phyloP scores from a whole-genome alignment of 2,113 vertebrate species.

The Rhagologus leucostigma region DNA sequence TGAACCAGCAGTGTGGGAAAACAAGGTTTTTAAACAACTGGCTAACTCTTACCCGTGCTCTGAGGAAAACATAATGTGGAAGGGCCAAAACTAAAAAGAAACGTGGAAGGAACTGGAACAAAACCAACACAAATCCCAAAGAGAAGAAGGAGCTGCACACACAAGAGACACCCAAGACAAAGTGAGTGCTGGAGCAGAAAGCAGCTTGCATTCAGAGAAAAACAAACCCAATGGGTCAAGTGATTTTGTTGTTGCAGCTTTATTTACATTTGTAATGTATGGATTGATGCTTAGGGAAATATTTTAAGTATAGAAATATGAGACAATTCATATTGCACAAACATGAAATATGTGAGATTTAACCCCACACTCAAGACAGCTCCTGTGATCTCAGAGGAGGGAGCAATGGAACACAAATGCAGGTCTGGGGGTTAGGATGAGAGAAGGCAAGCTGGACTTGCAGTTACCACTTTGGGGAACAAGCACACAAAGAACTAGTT shows the following conservation, averaged over 20 bases:
- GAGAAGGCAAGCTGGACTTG: not conserved
- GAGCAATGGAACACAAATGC: conserved; percentile 14
- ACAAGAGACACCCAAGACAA: not conserved
- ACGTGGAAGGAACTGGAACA: not conserved
- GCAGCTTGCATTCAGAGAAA: conserved; percentile 40
- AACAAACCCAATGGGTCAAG: conserved; percentile 58
- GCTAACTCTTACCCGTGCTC: not conserved
- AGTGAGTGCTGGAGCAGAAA: conserved; percentile 15
- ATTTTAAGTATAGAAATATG: conserved; percentile 12
- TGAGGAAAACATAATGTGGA: not conserved
- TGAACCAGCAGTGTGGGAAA: not conserved
- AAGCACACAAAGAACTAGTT: not conserved
- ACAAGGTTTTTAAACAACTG: not conserved
- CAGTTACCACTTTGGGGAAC: not conserved
- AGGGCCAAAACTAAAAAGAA: not conserved
- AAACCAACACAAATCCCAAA: conserved; percentile 24
- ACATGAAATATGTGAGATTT: conserved; percentile 10
- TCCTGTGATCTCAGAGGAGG: not conserved
- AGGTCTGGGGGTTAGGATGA: not conserved
- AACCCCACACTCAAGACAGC: conserved; percentile 7
- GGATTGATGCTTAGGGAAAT: conserved; percentile 20
- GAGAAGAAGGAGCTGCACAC: conserved; percentile 32
- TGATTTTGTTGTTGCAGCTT: conserved; percentile 56
- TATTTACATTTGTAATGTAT: conserved; percentile 57
- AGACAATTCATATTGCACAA: conserved; percentile 55